These are phyloP conservation scores for Larimichthys polyactis DNA, from an alignment of 2,113 vertebrate genomes.

Conservation along the genomic window DNA sequence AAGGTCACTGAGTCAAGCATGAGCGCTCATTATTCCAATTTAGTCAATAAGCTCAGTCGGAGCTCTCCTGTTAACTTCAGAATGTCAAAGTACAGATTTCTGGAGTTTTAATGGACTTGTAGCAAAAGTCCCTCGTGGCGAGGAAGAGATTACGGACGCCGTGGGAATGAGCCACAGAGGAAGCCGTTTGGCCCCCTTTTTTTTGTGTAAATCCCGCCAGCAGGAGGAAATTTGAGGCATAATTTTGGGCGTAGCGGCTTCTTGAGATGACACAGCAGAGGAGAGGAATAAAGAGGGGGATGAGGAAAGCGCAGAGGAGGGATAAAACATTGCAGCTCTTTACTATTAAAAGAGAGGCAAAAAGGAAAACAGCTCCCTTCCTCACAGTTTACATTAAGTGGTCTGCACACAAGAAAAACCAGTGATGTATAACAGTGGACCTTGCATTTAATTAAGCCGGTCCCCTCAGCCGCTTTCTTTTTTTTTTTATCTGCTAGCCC, in stretches of 20 bases:
- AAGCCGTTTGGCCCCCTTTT: constrained; percentile 30
- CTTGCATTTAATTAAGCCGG: constrained; percentile 84
- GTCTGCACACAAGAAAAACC: constrained; percentile 61
- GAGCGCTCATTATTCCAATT: constrained; percentile 24
- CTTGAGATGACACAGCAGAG: constrained; percentile 53
- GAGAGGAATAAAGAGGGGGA: constrained; percentile 29
- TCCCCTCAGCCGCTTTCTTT: constrained; percentile 63
- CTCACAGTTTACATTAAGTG: constrained; percentile 75
- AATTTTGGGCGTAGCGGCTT: constrained; percentile 58
- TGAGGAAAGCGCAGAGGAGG: not conserved
- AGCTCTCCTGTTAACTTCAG: constrained; percentile 20
- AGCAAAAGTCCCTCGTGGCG: not conserved
- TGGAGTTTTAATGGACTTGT: constrained; percentile 32
- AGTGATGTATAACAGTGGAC: constrained; percentile 80
- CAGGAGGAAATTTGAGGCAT: constrained; percentile 40
- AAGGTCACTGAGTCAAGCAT: constrained; percentile 41
- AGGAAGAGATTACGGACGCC: constrained; percentile 45
- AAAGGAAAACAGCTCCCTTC: constrained; percentile 50
- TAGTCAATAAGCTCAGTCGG: constrained; percentile 42
- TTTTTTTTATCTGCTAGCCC: constrained; percentile 68
- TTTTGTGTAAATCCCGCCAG: constrained; percentile 43
- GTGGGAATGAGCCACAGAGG: constrained; percentile 41
- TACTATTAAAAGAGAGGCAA: constrained; percentile 55
- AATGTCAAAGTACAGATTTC: constrained; percentile 25
- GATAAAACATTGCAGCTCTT: constrained; percentile 61